Evolutionary conservation across 2,113 vertebrate genomes (phyloP).

Genomic region (Oreochromis aureus): DNA sequence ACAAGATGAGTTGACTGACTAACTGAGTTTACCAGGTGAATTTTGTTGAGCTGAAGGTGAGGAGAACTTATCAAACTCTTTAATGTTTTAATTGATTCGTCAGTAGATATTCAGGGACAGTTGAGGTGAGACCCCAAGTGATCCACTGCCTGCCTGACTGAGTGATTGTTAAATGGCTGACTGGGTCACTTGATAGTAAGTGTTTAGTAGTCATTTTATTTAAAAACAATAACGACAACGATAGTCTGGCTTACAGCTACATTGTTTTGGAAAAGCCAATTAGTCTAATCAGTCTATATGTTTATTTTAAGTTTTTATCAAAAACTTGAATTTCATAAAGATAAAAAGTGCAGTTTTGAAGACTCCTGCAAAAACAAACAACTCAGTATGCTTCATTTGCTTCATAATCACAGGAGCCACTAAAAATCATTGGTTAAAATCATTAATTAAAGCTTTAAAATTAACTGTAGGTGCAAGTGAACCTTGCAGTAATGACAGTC

Average conservation of each 20-base stretch:
- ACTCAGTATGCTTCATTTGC: background rate
- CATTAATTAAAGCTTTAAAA: background rate
- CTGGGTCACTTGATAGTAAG: background rate
- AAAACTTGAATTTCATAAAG: background rate
- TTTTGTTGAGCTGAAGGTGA: background rate
- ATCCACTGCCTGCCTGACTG: background rate
- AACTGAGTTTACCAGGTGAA: background rate
- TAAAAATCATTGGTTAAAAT: background rate
- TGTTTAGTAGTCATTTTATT: background rate
- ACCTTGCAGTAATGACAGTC: background rate
- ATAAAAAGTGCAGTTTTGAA: background rate
- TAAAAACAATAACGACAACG: background rate
- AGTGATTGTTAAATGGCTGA: background rate
- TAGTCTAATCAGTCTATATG: background rate
- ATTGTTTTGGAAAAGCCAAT: background rate
- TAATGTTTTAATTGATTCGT: background rate
- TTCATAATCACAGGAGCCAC: background rate
- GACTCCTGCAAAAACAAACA: background rate
- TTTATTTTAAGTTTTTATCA: background rate
- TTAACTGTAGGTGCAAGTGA: background rate
- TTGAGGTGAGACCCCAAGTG: background rate
- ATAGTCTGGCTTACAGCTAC: background rate
- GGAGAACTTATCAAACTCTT: background rate
- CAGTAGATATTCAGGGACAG: background rate
- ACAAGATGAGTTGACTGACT: conserved; percentile 6